phyloP scores from a whole-genome alignment of 2,113 vertebrate species.

The Rhinolophus sinicus region DNA sequence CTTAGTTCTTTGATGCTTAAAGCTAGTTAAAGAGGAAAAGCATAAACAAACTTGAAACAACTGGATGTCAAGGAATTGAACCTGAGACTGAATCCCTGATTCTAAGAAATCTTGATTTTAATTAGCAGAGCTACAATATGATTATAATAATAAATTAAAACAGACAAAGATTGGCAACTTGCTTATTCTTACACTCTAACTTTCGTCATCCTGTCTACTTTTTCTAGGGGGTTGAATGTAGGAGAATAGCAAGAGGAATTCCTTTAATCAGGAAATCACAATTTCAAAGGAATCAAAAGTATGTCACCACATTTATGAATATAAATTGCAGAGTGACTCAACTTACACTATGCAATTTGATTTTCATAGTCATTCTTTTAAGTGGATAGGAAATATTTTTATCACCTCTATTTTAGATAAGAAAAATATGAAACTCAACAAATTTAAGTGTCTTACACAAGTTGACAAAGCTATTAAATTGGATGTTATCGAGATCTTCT shows the following conservation, averaged over 20 bases:
- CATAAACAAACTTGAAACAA: not conserved
- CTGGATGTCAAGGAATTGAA: not conserved
- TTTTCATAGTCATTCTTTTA: not conserved
- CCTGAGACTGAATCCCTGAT: not conserved
- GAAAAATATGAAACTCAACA: not conserved
- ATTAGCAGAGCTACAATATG: not conserved
- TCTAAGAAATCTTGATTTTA: not conserved
- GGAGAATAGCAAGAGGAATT: not conserved
- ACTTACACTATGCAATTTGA: not conserved
- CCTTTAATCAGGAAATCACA: not conserved
- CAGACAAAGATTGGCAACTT: not conserved
- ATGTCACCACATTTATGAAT: not conserved
- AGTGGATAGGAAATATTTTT: not conserved
- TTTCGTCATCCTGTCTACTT: not conserved
- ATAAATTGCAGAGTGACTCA: not conserved
- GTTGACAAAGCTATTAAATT: not conserved
- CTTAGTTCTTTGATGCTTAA: not conserved
- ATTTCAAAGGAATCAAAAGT: not conserved
- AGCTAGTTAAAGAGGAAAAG: not conserved
- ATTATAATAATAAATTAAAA: not conserved
- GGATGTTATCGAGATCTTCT: not conserved
- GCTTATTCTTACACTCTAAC: not conserved
- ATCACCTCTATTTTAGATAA: constrained; percentile 1
- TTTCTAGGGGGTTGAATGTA: not conserved
- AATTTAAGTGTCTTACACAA: not conserved